These are phyloP conservation scores for Sebastiscus albofasciatus DNA, from an alignment of 2,797 vertebrate genomes.

Conservation along the genomic window DNA sequence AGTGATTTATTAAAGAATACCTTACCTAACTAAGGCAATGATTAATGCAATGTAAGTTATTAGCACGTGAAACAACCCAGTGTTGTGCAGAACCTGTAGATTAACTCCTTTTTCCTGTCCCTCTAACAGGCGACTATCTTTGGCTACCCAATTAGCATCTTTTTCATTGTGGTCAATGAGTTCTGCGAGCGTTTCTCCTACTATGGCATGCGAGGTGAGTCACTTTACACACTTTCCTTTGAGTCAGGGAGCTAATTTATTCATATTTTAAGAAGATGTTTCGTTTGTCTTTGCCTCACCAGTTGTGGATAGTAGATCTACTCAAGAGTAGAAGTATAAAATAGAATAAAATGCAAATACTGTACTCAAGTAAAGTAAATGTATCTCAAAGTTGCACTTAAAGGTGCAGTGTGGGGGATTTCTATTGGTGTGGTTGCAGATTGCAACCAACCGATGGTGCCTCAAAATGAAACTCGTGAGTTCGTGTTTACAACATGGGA, in stretches of 20 bases:
- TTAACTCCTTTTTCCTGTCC: neutral
- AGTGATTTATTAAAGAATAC: neutral
- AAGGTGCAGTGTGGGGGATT: too few relatives aligned
- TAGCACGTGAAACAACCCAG: neutral
- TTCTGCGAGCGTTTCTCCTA: slow-evolving; percentile 98
- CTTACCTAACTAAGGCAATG: neutral
- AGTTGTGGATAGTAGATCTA: neutral
- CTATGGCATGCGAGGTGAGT: slow-evolving; percentile 95
- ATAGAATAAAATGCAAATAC: neutral
- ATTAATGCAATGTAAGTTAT: neutral
- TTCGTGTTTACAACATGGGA: too few relatives aligned
- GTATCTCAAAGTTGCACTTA: too few relatives aligned
- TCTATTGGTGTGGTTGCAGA: too few relatives aligned
- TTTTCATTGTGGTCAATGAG: slow-evolving; percentile 94
- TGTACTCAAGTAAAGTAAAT: too few relatives aligned
- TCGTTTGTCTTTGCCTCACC: neutral
- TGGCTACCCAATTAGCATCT: slow-evolving; percentile 91
- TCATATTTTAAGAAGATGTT: neutral
- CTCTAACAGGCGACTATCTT: slow-evolving; percentile 40
- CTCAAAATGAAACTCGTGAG: too few relatives aligned
- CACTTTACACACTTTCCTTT: neutral
- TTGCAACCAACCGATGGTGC: too few relatives aligned
- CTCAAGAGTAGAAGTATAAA: neutral
- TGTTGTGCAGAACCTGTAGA: neutral
- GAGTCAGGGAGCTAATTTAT: too few relatives aligned